Evolutionary conservation across 2,888 invertebrate genomes (phyloP), one percentile per base, ranked within the genome.

Genomic region (Caenorhabditis wallacei): DNA sequence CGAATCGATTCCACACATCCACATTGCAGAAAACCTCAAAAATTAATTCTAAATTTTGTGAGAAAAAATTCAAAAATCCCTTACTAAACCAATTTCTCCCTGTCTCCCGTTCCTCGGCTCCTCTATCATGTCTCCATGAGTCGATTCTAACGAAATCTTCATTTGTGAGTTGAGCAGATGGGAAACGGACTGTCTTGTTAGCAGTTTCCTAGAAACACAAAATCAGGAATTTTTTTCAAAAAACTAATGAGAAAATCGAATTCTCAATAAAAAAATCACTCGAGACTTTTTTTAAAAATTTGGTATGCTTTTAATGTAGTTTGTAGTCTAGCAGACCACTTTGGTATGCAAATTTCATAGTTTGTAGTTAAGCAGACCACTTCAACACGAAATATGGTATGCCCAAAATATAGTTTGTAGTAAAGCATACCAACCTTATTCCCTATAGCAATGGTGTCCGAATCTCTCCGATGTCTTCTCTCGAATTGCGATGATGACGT

Each of bases 101-200:
- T 1, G 51, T 40, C 54, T 71, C 64, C 46, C 71, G n/a, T 43
- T 76, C 72, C 13, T 71, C 71, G 26, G 76, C 68, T 35, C 53
- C 71, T 48, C 63, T 35, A 10, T 78, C 78, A 48, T 82, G 66
- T 51, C 71, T 26, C 82, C 82, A 82, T 30, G 76, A 76, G 22
- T 82, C 82, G 7, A 82, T 82, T 35, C 76, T 24, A 0, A 76
- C 71, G 16, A 82, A 82, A 68, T 66, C 78, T 16, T 82, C 76
- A 46, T 82, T 82, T 11, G 69, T 64, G 30, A 82, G 26, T 26
- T 82, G 71, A 0, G 82, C 71, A 0, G 76, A 72, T 8, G 82
- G 82, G 20, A 82, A 82, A n/a, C 82, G 51, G 11, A 82, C 82
- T 16, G 82, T 78, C 63, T 68, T 48, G 20, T 35, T 56, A 0